Conservation (phyloP, 2,888 invertebrate species). For the Hyalella azteca region DNA sequence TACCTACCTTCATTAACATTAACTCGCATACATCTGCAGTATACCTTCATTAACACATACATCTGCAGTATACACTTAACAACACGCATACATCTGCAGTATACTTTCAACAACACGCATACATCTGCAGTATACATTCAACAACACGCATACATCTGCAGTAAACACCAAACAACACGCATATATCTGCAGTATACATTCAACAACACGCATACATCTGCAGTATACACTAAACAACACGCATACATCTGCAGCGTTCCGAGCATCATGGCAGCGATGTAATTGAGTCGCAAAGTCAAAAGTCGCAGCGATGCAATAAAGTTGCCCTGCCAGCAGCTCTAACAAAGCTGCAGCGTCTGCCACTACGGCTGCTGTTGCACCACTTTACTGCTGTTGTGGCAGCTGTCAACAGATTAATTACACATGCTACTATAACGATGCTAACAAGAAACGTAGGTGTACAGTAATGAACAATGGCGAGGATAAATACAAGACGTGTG, state of each 20-base stretch:
- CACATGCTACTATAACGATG: no score
- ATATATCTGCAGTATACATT: no score
- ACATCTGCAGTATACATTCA: background rate
- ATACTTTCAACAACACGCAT: no score
- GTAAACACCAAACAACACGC: no score
- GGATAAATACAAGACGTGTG: no score
- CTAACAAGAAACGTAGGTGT: no score
- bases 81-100: no score
- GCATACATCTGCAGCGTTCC: background rate
- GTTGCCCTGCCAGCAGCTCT: background rate
- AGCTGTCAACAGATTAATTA: no score
- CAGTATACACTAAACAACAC: background rate
- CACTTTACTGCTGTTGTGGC: no score
- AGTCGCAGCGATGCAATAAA: background rate
- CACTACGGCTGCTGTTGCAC: background rate
- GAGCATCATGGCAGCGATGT: no score
- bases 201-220: background rate
- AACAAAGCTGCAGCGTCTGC: background rate
- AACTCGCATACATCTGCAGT: background rate
- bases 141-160: background rate
- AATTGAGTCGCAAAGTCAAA: background rate
- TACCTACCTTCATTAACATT: no score
- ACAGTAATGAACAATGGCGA: no score
- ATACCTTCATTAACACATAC: background rate
- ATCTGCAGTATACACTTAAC: background rate